A percentile compares a stretch with the other conserved stretches of the same genome.
Evolutionary conservation across 2,797 vertebrate species (phyloP).

Genomic region (Sibirionetta formosa): DNA sequence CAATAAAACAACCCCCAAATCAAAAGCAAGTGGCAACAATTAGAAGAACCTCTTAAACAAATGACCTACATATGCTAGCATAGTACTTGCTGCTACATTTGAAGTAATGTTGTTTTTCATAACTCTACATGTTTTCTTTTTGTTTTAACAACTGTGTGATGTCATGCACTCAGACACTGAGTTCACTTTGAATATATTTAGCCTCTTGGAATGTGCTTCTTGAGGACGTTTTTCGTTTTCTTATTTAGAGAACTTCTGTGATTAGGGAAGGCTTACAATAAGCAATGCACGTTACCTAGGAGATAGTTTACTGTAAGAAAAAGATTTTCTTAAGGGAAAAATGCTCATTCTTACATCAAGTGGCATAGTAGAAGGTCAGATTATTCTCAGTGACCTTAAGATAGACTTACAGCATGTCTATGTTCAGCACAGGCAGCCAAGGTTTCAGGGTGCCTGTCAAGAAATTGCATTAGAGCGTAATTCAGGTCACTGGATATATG

Average conservation of each 20-base stretch:
- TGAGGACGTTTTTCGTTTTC: not conserved
- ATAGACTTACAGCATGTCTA: not conserved
- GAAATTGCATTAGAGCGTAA: not conserved
- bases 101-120: not conserved
- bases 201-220: not conserved
- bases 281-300: not conserved
- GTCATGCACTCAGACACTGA: not conserved
- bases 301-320: not conserved
- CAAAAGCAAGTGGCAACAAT: not conserved
- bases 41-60: not conserved
- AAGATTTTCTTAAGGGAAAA: not conserved
- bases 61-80: accelerated
- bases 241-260: not conserved
- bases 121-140: not conserved
- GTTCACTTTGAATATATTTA: not conserved
- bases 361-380: not conserved
- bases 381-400: not conserved
- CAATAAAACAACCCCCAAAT: not conserved
- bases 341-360: not conserved
- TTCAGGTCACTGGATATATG: accelerated
- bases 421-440: not conserved
- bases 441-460: not conserved
- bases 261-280: not conserved
- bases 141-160: not conserved
- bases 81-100: not conserved